These are phyloP conservation scores for Zapus hudsonius DNA, from an alignment of 2,113 vertebrate genomes.

Conservation along the genomic window DNA sequence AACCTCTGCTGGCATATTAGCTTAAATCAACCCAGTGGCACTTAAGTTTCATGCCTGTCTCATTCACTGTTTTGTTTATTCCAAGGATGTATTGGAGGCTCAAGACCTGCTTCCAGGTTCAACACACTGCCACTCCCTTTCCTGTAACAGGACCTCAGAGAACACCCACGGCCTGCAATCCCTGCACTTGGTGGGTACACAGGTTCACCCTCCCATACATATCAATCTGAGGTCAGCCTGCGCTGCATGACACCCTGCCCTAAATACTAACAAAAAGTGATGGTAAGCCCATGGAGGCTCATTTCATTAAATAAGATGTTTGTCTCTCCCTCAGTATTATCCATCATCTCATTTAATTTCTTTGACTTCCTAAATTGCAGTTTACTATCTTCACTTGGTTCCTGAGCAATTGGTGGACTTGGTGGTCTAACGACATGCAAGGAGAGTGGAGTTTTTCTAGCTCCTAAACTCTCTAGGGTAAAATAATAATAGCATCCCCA, in stretches of 20 bases:
- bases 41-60: not conserved
- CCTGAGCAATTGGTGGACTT: not conserved
- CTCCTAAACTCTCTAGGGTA: not conserved
- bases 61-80: not conserved
- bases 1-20: not conserved
- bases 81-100: not conserved
- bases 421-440: not conserved
- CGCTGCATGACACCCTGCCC: not conserved
- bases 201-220: not conserved
- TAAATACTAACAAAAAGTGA: not conserved
- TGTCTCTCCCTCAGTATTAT: not conserved
- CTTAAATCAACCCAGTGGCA: not conserved
- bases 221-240: not conserved
- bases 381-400: not conserved
- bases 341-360: slow-evolving; percentile 1
- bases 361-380: not conserved
- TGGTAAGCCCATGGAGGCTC: not conserved
- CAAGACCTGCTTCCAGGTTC: not conserved
- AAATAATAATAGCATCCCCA: not conserved
- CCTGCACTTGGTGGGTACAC: not conserved
- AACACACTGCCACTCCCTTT: not conserved
- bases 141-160: not conserved
- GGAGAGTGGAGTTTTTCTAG: not conserved
- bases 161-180: not conserved
- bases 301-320: not conserved